phyloP scores from a whole-genome alignment of 2,797 vertebrate species.

The Sebastes umbrosus region DNA sequence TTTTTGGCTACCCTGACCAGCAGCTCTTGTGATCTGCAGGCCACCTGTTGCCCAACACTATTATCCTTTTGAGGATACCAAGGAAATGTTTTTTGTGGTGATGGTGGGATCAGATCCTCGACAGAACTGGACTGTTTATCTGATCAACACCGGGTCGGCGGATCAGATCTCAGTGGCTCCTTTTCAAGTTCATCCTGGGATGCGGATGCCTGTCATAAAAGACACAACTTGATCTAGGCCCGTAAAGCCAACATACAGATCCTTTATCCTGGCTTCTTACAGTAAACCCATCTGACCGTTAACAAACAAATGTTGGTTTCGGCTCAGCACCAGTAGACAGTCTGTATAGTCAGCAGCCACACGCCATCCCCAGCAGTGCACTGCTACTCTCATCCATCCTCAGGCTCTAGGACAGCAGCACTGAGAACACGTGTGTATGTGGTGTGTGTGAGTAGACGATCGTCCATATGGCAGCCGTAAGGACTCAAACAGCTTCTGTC shows the following conservation, averaged over 20 bases:
- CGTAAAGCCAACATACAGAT: constrained; percentile 16
- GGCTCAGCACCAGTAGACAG: constrained; percentile 50
- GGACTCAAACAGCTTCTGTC: constrained; percentile 65
- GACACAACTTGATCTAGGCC: background rate
- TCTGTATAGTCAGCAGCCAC: constrained; percentile 60
- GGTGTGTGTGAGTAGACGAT: constrained; percentile 12
- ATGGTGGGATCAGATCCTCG: constrained; percentile 44
- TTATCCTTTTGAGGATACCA: constrained; percentile 42
- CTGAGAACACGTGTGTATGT: constrained; percentile 30
- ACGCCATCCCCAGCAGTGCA: constrained; percentile 64
- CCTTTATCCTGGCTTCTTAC: constrained; percentile 10
- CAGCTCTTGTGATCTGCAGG: constrained; percentile 46
- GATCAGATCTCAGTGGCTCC: constrained; percentile 27
- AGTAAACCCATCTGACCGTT: constrained; percentile 25
- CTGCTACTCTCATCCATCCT: constrained; percentile 82
- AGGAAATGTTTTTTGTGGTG: constrained; percentile 58
- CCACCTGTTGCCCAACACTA: constrained; percentile 51
- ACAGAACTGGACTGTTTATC: constrained; percentile 58
- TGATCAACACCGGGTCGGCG: constrained; percentile 35
- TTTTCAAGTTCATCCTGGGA: constrained; percentile 11
- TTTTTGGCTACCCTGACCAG: constrained; percentile 16
- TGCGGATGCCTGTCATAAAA: constrained; percentile 12
- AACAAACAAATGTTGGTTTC: constrained; percentile 42
- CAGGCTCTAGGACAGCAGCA: constrained; percentile 60
- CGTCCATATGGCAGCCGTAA: constrained; percentile 57